Conservation (phyloP, 2,888 invertebrate species). For the Julus scandinavius region DNA sequence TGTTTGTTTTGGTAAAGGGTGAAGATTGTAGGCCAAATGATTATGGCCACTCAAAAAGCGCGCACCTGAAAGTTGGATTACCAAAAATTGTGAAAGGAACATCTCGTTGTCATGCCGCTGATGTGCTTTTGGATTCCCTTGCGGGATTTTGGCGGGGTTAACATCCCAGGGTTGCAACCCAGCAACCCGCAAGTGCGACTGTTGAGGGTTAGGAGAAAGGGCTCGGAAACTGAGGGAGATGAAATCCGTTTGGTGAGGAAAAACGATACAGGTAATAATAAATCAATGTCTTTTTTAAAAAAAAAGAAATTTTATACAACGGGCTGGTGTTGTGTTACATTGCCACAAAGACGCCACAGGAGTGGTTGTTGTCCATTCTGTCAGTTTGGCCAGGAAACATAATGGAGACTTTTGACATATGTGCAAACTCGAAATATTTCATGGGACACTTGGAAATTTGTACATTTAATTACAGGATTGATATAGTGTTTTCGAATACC, state of each 20-base stretch:
- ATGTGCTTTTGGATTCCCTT: conserved; percentile 47
- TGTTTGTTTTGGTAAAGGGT: not conserved
- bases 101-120: conserved; percentile 16
- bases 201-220: conserved; percentile 1
- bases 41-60: too few species aligned
- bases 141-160: not conserved
- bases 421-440: too few species aligned
- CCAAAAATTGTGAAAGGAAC: not conserved
- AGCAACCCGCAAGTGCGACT: conserved; percentile 14
- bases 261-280: not conserved
- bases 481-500: too few species aligned
- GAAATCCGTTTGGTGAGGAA: not conserved
- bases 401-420: too few species aligned
- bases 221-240: not conserved
- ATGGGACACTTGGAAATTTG: too few species aligned
- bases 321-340: too few species aligned
- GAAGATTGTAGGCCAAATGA: not conserved
- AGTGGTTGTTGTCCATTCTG: too few species aligned
- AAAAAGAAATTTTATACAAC: too few species aligned
- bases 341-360: too few species aligned
- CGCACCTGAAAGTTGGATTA: not conserved
- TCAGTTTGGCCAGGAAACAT: too few species aligned
- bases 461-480: too few species aligned
- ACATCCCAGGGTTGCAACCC: conserved; percentile 44
- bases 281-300: not conserved